Base-by-base conservation (phyloP, 1,140 invertebrate genomes). In the Mylabris phalerata region DNA sequence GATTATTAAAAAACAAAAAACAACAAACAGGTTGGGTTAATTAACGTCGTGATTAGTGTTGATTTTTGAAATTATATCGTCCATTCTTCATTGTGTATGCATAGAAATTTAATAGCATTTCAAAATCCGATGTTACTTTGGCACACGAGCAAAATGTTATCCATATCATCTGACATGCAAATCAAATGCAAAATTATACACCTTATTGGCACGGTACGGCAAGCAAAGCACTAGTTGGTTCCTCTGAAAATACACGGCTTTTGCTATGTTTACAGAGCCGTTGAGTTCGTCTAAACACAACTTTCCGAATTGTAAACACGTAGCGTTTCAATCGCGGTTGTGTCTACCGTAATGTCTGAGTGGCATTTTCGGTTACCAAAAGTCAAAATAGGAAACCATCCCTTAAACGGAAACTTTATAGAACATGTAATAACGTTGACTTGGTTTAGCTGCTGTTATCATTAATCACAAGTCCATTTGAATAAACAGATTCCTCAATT, bases 111-210 rank as follows among this genome's bases (percentile, higher is more conserved):
- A 71, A 71, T 70, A 66, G 66, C 62, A 69, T 71, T 71, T 67
- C 65, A 67, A 67, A 71, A 60, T 65, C 55, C 55, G 63, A 61
- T 67, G 63, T 66, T 68, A 71, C 67, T 68, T 67, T 62, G 55
- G 3, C 64, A 63, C 62, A 63, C 58, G 60, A 66, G 65, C 67
- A 69, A 71, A 71, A 71, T 69, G 66, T 67, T 69, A 68, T 70
- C 68, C 65, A 66, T 69, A 70, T 71, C 67, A 70, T 71, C 64
- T 70, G 61, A 60, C 62, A 71, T 71, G 70, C 65, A 70, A 70
- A 71, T 71, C 68, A 65, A 67, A 71, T 71, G 68, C 67, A 71
- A 70, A 71, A 71, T 70, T 69, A 70, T 70, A 70, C 67, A 69
- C 68, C 68, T 71, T 71, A 71, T 70, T 70, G 67, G 58, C 63